Evolutionary conservation across 2,888 invertebrate genomes (phyloP).

Genomic region (Dasypogon diadema): DNA sequence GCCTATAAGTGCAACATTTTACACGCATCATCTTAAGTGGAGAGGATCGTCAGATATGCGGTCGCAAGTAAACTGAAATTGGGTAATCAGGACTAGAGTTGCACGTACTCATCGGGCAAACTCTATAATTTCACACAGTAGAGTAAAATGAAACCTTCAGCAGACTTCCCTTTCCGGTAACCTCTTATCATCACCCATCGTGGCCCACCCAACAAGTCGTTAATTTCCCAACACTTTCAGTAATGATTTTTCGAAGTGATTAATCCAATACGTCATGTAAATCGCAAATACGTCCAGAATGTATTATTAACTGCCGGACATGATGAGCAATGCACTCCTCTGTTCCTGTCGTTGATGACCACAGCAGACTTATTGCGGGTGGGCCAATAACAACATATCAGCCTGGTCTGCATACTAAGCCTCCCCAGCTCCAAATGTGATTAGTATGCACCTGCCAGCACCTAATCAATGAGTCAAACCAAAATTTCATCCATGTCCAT

Average conservation of each 20-base stretch:
- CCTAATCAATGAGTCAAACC: constrained; percentile 46
- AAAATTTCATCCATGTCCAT: constrained; percentile 30
- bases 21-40: too few relatives aligned
- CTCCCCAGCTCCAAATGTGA: not conserved
- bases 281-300: not conserved
- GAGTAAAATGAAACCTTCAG: too few relatives aligned
- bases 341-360: not conserved
- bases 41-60: too few relatives aligned
- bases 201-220: not conserved
- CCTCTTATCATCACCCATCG: too few relatives aligned
- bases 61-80: too few relatives aligned
- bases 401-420: not conserved
- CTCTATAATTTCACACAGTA: too few relatives aligned
- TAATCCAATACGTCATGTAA: not conserved
- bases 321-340: constrained; percentile 1
- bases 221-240: not conserved
- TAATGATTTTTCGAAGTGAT: not conserved
- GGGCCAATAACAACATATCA: constrained; percentile 29
- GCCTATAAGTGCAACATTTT: too few relatives aligned
- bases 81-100: too few relatives aligned
- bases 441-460: constrained; percentile 23
- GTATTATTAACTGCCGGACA: not conserved
- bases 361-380: constrained; percentile 3
- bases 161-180: too few relatives aligned
- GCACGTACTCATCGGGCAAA: too few relatives aligned